Evolutionary conservation across 2,888 invertebrate species (phyloP).

Genomic region (Argynnis bischoffii): DNA sequence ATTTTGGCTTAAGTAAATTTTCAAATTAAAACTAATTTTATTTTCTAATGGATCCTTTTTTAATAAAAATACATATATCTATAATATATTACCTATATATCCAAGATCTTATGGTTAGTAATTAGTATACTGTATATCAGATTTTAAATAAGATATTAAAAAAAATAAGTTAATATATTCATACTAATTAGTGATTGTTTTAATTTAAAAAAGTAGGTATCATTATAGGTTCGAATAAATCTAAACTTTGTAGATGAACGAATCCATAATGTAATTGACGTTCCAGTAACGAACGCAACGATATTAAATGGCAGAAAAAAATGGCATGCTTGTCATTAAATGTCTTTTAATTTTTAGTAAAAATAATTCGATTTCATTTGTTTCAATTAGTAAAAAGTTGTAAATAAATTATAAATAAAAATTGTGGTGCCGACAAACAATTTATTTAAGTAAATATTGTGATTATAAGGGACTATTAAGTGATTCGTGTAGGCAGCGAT

Average conservation of each 20-base stretch:
- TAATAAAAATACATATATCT: too few relatives aligned
- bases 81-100: too few relatives aligned
- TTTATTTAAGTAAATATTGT: slow-evolving; percentile 47
- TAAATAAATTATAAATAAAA: slow-evolving; percentile 41
- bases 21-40: too few relatives aligned
- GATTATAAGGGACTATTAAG: slow-evolving; percentile 49
- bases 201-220: not conserved
- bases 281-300: slow-evolving; percentile 64
- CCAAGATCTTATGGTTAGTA: too few relatives aligned
- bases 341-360: slow-evolving; percentile 63
- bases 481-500: slow-evolving; percentile 73
- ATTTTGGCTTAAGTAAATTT: too few relatives aligned
- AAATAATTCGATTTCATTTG: slow-evolving; percentile 58
- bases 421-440: slow-evolving; percentile 54
- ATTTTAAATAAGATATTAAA: too few relatives aligned
- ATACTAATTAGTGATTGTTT: too few relatives aligned
- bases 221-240: not conserved
- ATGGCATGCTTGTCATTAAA: slow-evolving; percentile 78
- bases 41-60: too few relatives aligned
- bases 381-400: slow-evolving; percentile 45
- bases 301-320: slow-evolving; percentile 63
- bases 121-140: too few relatives aligned
- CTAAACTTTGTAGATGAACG: slow-evolving; percentile 50
- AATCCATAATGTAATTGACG: slow-evolving; percentile 48
- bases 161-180: too few relatives aligned